These are phyloP conservation scores for Drosophila mauritiana DNA, from an alignment of 1,140 invertebrate genomes.

Conservation along the genomic window DNA sequence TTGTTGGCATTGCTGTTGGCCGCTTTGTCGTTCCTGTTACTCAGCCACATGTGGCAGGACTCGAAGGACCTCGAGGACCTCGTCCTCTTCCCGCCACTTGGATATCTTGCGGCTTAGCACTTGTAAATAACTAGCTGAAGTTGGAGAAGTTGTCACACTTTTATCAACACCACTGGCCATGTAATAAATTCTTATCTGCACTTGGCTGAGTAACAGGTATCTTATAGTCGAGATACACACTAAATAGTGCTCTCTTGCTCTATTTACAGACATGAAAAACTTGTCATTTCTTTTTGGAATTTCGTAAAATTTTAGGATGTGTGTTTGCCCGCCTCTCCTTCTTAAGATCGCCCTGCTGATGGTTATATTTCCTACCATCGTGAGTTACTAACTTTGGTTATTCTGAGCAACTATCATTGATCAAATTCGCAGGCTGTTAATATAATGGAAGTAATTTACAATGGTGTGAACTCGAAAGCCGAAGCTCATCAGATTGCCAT, in stretches of 20 bases:
- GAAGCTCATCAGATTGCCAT: background rate
- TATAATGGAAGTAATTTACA: background rate
- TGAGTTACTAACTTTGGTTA: slow-evolving; percentile 20
- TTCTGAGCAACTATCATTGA: background rate
- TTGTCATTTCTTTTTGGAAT: background rate
- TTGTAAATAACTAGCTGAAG: slow-evolving; percentile 56
- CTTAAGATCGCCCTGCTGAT: slow-evolving; percentile 8
- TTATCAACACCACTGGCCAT: slow-evolving; percentile 7
- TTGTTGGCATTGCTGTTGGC: slow-evolving; percentile 65
- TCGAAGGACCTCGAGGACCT: slow-evolving; percentile 4
- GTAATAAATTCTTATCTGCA: slow-evolving; percentile 3
- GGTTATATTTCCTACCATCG: background rate
- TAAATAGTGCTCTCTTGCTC: no score
- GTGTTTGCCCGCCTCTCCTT: slow-evolving; percentile 1
- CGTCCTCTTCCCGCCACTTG: slow-evolving; percentile 35
- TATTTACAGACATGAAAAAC: background rate
- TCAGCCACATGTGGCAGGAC: slow-evolving; percentile 51
- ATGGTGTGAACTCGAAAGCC: background rate
- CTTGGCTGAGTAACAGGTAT: background rate
- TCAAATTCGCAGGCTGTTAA: background rate
- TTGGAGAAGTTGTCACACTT: slow-evolving; percentile 56
- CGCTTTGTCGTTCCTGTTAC: slow-evolving; percentile 30
- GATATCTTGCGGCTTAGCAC: slow-evolving; percentile 55
- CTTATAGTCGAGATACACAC: no score
- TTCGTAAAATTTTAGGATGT: slow-evolving; percentile 27